Conservation (phyloP, 2,113 vertebrate genomes). For the Xiphophorus couchianus region DNA sequence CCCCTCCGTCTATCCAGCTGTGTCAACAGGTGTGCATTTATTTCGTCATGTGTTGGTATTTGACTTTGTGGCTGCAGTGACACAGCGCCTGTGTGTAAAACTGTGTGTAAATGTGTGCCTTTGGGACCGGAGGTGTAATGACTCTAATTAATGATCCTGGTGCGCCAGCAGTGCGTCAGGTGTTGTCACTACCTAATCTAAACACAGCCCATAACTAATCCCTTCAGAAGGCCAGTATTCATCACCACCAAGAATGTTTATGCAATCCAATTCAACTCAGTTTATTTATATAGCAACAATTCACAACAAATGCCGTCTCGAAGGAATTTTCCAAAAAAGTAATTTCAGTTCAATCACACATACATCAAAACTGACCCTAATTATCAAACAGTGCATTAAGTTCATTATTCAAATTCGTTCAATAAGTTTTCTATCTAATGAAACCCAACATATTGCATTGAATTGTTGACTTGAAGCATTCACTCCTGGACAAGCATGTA, state of each 20-base stretch:
- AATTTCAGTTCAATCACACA: too few species aligned
- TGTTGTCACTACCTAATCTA: slow-evolving; percentile 56
- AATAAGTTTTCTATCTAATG: too few species aligned
- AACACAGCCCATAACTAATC: slow-evolving; percentile 45
- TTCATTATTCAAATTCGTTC: too few species aligned
- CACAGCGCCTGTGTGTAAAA: slow-evolving; percentile 21
- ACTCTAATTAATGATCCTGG: slow-evolving; percentile 63
- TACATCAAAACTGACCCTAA: too few species aligned
- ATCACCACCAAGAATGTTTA: slow-evolving; percentile 3
- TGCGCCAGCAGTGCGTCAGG: slow-evolving; percentile 44
- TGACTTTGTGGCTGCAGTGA: slow-evolving; percentile 22
- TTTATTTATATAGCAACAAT: too few species aligned
- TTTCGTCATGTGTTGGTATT: slow-evolving; percentile 25
- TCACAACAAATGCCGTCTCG: too few species aligned
- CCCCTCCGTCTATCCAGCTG: slow-evolving; percentile 50
- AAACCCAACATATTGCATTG: too few species aligned
- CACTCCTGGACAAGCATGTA: too few species aligned
- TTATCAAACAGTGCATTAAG: too few species aligned
- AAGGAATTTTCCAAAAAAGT: too few species aligned
- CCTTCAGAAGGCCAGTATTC: slow-evolving; percentile 19
- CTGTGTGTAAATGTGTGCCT: slow-evolving; percentile 40
- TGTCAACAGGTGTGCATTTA: slow-evolving; percentile 68
- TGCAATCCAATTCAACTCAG: not conserved
- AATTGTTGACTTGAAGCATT: too few species aligned
- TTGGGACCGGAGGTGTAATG: slow-evolving; percentile 41